Base-by-base conservation (phyloP, 2,797 vertebrate species). In the Crenuchus spilurus region DNA sequence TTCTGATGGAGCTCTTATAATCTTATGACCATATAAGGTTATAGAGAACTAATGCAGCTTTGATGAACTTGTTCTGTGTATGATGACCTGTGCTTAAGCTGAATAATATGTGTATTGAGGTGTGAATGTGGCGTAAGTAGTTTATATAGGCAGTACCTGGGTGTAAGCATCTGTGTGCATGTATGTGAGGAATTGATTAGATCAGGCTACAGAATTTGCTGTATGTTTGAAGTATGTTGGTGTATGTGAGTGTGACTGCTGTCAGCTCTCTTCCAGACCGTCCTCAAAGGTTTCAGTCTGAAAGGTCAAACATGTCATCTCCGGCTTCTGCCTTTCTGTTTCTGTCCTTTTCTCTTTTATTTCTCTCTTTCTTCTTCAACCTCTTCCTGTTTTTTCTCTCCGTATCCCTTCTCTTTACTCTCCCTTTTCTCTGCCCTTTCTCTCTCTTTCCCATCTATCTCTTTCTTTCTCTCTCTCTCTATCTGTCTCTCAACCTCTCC, bases 301-400 rank as follows among this genome's bases (percentile, higher is more conserved):
- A 72, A 65, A 63, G 58, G 48, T 74, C 57, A 55, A n/a, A 74
- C 67, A 28, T 69, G 28, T 33, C 73, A 65, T 16, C 37, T n/a
- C n/a, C n/a, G n/a, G n/a, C n/a, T n/a, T n/a, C n/a, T n/a, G n/a
- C n/a, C n/a, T n/a, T n/a, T n/a, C n/a, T n/a, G n/a, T n/a, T n/a
- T n/a, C n/a, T n/a, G n/a, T n/a, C n/a, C n/a, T n/a, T n/a, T n/a
- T n/a, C n/a, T n/a, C n/a, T n/a, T n/a, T n/a, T n/a, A n/a, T n/a
- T n/a, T n/a, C n/a, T n/a, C n/a, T n/a, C n/a, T n/a, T n/a, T n/a
- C n/a, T n/a, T n/a, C n/a, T n/a, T n/a, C n/a, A n/a, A n/a, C n/a
- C n/a, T n/a, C n/a, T n/a, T n/a, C n/a, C n/a, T n/a, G n/a, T n/a
- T n/a, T n/a, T n/a, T n/a, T n/a, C n/a, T n/a, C n/a, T n/a, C n/a